These are phyloP conservation scores for Phyllotreta cruciferae DNA, from an alignment of 2,888 invertebrate genomes.

Conservation along the genomic window DNA sequence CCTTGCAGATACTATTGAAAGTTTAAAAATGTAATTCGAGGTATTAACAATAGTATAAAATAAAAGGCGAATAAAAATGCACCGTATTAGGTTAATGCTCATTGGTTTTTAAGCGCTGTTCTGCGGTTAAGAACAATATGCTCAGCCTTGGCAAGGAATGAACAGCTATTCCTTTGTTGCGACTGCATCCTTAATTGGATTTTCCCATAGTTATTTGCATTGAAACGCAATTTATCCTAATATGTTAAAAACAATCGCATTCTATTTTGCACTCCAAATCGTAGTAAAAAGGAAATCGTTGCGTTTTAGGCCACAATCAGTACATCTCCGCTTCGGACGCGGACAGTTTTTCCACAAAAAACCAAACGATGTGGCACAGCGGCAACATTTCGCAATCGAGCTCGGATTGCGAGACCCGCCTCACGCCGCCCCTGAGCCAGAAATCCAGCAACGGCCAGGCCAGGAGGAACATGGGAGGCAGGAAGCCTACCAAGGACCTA, in stretches of 20 bases:
- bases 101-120: constrained; percentile 19
- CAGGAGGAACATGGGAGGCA: constrained; percentile 83
- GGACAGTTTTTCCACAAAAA: constrained; percentile 54
- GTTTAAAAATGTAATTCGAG: background rate
- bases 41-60: constrained; percentile 17
- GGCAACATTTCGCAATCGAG: constrained; percentile 57
- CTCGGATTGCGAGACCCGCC: constrained; percentile 56
- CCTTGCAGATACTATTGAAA: too few species aligned
- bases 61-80: constrained; percentile 20
- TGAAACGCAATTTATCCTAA: constrained; percentile 23
- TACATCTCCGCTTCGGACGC: constrained; percentile 59
- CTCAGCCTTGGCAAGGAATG: constrained; percentile 28
- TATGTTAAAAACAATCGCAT: constrained; percentile 1
- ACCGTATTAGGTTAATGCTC: constrained; percentile 28
- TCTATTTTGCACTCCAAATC: background rate
- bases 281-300: too few species aligned
- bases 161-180: constrained; percentile 31
- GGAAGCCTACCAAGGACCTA: constrained; percentile 78
- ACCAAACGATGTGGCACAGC: constrained; percentile 56
- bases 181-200: constrained; percentile 23
- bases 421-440: constrained; percentile 52
- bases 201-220: constrained; percentile 31
- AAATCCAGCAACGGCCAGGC: constrained; percentile 51
- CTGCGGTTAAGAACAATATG: constrained; percentile 21
- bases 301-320: constrained; percentile 58